Percentiles rank a stretch among this genome's conserved stretches.
phyloP scores from a whole-genome alignment of 1,140 invertebrate species.

The Drosophila ogumai region DNA sequence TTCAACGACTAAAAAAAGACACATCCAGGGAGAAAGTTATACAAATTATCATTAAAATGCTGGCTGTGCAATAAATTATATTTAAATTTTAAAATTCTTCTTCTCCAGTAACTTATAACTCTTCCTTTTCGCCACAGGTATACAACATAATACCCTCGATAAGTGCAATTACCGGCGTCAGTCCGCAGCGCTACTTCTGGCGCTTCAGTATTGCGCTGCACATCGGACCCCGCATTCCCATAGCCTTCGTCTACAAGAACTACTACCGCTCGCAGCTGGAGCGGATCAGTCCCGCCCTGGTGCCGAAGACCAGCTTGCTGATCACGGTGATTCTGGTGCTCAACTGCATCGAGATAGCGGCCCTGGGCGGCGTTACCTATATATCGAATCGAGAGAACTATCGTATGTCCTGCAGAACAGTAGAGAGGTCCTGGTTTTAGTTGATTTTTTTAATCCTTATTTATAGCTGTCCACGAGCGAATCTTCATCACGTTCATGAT shows the following conservation, averaged over 20 bases:
- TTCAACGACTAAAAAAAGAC: too few relatives aligned
- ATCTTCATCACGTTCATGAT: constrained; percentile 97
- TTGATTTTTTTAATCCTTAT: constrained; percentile 23
- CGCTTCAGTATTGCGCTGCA: constrained; percentile 95
- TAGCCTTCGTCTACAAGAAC: constrained; percentile 93
- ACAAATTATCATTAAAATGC: too few relatives aligned
- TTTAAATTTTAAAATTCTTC: too few relatives aligned
- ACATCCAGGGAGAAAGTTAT: too few relatives aligned
- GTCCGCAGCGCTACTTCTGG: constrained; percentile 96
- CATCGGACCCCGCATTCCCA: constrained; percentile 93
- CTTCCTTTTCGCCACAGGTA: constrained; percentile 87
- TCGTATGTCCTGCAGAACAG: constrained; percentile 88
- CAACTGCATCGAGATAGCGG: constrained; percentile 93
- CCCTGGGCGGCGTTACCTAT: constrained; percentile 95
- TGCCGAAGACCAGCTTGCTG: constrained; percentile 86
- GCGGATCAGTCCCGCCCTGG: constrained; percentile 86
- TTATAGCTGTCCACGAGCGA: constrained; percentile 95
- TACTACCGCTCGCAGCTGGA: constrained; percentile 91
- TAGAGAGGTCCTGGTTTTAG: too few relatives aligned
- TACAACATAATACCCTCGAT: constrained; percentile 96
- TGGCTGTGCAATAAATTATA: too few relatives aligned
- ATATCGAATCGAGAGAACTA: constrained; percentile 97
- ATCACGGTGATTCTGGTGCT: constrained; percentile 92
- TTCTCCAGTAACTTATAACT: background rate
- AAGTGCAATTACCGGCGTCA: constrained; percentile 95